Evolutionary conservation across 1,140 invertebrate genomes (phyloP), one percentile per base, ranked within the genome.

Genomic region (Drosophila watanabei): DNA sequence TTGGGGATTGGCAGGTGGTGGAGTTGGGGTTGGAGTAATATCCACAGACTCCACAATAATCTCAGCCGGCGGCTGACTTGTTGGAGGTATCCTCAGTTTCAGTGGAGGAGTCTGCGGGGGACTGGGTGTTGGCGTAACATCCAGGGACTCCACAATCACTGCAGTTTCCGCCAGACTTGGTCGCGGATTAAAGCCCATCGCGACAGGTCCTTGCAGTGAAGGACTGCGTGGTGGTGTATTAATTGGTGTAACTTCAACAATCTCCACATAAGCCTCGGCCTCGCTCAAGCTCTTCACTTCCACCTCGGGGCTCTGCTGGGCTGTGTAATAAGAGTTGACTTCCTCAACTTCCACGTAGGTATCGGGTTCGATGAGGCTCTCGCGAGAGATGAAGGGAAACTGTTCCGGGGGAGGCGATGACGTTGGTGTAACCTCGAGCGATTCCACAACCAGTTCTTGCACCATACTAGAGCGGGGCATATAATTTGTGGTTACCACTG

Each of bases 101-200:
- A 68, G 41, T 28, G 43, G 51, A 8, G 63, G 75, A 14, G 57
- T 78, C 10, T 49, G n/a, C 20, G 64, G 75, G 18, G 75, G 75
- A 11, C 57, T 62, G 16, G 64, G 64, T 3, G 63, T 57, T 10
- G 75, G 73, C 4, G 56, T 69, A 4, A 60, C 64, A 7, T 62
- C 75, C 16, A 78, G n/a, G 18, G 73, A 60, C 10, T 62, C 75
- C 18, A 78, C 56, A 37, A 75, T 46, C 4, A 63, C 30, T 14
- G 30, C 70, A n/a, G 70, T 75, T 63, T 75, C 56, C 5, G 71
- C 54, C 33, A 75, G 10, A n/a, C 71, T 75, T 18, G 71, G 69
- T 3, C 71, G 35, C 2, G 71, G 69, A 1, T 51, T 10, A 13
- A 52, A 45, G 11, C 52, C 56, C n/a, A 39, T 16, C 8, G 45